Evolutionary conservation across 2,888 invertebrate genomes (phyloP).

Genomic region (Hirtodrosophila histrioides): DNA sequence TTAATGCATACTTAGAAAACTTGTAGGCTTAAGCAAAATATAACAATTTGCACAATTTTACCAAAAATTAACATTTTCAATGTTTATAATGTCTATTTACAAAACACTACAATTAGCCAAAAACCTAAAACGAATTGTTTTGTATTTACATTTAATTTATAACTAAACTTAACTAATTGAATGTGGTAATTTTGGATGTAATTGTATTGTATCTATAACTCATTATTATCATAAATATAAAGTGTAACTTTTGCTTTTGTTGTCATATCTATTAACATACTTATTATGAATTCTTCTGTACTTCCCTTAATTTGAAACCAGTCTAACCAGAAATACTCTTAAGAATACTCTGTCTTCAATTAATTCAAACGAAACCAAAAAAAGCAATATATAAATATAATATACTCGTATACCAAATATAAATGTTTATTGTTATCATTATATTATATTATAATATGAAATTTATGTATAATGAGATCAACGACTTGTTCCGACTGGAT

Average conservation of each 20-base stretch:
- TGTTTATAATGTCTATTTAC: slow-evolving; percentile 67
- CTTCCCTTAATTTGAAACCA: slow-evolving; percentile 58
- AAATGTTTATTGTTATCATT: neutral
- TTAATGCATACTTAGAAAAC: slow-evolving; percentile 41
- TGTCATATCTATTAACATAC: slow-evolving; percentile 7
- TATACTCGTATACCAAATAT: slow-evolving; percentile 33
- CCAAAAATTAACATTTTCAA: slow-evolving; percentile 63
- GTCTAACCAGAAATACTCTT: slow-evolving; percentile 63
- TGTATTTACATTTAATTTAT: slow-evolving; percentile 34
- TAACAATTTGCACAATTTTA: slow-evolving; percentile 74
- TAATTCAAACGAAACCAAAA: slow-evolving; percentile 60
- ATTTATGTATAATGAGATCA: neutral
- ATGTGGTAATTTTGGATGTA: slow-evolving; percentile 5
- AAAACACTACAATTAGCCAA: slow-evolving; percentile 50
- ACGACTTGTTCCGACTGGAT: slow-evolving; percentile 11
- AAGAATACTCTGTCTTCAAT: slow-evolving; percentile 69
- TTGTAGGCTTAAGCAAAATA: slow-evolving; percentile 56
- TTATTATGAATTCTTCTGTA: slow-evolving; percentile 45
- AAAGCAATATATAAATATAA: slow-evolving; percentile 56
- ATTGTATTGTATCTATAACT: slow-evolving; percentile 11
- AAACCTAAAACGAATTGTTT: slow-evolving; percentile 16
- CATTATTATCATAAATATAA: slow-evolving; percentile 7
- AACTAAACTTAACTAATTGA: slow-evolving; percentile 20
- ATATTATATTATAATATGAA: no score
- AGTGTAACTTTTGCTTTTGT: slow-evolving; percentile 22